A percentile compares a stretch with the other conserved stretches of the same genome.
phyloP scores from a whole-genome alignment of 2,888 invertebrate genomes.

The Drosophila anomelani region DNA sequence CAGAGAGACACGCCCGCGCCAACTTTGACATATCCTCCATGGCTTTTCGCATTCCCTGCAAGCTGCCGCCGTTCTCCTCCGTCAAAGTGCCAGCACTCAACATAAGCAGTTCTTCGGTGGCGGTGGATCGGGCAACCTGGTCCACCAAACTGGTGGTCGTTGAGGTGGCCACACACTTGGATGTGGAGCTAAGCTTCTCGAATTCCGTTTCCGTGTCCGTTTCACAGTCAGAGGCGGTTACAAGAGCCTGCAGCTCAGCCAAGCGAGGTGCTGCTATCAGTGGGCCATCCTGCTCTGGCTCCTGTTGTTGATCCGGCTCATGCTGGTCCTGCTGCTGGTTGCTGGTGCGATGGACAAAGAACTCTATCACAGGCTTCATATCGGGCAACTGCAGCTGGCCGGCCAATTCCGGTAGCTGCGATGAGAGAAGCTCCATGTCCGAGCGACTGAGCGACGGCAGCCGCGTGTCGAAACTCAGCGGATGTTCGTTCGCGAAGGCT shows the following conservation, averaged over 20 bases:
- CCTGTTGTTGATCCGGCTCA: conserved; percentile 51
- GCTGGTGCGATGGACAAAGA: conserved; percentile 87
- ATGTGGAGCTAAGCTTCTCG: conserved; percentile 88
- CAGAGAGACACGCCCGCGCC: conserved; percentile 86
- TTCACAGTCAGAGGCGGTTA: conserved; percentile 92
- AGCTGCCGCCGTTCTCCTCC: conserved; percentile 87
- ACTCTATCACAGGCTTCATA: conserved; percentile 89
- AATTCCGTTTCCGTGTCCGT: conserved; percentile 92
- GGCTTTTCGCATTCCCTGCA: conserved; percentile 87
- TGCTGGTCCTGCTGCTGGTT: conserved; percentile 53
- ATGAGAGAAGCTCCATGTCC: conserved; percentile 88
- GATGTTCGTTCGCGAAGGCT: conserved; percentile 92
- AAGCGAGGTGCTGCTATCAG: conserved; percentile 53
- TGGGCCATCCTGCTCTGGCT: conserved; percentile 17
- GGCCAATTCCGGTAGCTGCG: conserved; percentile 89
- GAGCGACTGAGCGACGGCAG: conserved; percentile 87
- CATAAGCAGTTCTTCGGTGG: conserved; percentile 77
- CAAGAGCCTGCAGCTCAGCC: conserved; percentile 51
- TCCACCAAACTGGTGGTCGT: conserved; percentile 67
- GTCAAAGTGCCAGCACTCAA: conserved; percentile 82
- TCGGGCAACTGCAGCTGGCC: conserved; percentile 89
- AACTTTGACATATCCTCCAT: conserved; percentile 85
- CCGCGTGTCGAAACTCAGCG: conserved; percentile 90
- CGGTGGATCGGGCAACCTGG: conserved; percentile 74
- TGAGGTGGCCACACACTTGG: conserved; percentile 70